Evolutionary conservation across 2,113 vertebrate species (phyloP).

Genomic region (Tor tambroides): DNA sequence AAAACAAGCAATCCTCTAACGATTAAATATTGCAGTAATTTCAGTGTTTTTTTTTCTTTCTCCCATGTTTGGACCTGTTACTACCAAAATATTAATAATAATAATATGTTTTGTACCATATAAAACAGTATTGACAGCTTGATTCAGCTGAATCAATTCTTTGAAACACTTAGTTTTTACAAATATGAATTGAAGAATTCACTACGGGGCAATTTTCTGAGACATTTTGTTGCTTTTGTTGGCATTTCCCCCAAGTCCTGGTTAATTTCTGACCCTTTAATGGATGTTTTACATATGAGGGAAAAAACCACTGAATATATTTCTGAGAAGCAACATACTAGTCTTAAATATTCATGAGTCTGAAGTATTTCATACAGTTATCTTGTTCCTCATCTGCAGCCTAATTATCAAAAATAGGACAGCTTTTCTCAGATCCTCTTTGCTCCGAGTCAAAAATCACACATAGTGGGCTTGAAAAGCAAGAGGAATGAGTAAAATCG

Average conservation of each 20-base stretch:
- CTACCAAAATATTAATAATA: neutral
- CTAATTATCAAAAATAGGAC: constrained; percentile 21
- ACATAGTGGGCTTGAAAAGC: neutral
- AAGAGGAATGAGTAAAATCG: neutral
- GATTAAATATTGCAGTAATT: neutral
- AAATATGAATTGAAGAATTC: neutral
- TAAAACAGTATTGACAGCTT: neutral
- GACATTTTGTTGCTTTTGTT: neutral
- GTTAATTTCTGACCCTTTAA: neutral
- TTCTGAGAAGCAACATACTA: neutral
- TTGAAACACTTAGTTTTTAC: neutral
- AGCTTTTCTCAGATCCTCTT: constrained; percentile 62
- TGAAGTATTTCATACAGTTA: neutral
- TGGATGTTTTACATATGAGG: neutral
- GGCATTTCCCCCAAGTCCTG: neutral
- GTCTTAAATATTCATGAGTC: neutral
- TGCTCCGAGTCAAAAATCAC: constrained; percentile 2
- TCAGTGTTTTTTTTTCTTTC: neutral
- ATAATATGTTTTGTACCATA: neutral
- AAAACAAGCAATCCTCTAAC: neutral
- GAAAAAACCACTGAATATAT: neutral
- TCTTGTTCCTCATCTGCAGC: constrained; percentile 31
- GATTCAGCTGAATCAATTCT: neutral
- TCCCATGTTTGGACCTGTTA: neutral
- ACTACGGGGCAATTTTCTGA: no score